Percentiles rank a stretch among this genome's conserved stretches.
Evolutionary conservation across 2,113 vertebrate species (phyloP).

Genomic region (Oceanites oceanicus): DNA sequence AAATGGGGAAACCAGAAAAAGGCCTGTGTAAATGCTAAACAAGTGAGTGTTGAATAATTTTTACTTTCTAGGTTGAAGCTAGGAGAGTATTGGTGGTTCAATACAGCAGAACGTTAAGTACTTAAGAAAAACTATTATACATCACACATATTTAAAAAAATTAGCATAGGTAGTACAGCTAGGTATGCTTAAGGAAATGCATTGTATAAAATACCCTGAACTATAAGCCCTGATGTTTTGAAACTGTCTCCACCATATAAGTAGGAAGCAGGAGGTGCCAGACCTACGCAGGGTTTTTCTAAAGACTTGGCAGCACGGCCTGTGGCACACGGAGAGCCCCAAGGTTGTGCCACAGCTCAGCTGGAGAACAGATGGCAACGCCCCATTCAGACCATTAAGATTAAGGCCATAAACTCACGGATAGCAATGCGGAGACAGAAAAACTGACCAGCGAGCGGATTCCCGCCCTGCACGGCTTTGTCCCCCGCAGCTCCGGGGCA

Average conservation of each 20-base stretch:
- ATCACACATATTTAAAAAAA: background rate
- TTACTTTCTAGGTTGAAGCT: background rate
- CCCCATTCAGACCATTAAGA: background rate
- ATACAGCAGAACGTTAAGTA: background rate
- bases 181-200: background rate
- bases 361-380: no score
- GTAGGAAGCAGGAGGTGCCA: background rate
- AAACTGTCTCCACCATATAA: background rate
- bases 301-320: background rate
- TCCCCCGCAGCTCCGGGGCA: no score
- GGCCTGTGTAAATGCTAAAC: background rate
- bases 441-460: no score
- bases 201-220: background rate
- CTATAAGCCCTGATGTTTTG: background rate
- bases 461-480: background rate
- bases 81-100: background rate
- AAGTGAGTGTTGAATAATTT: background rate
- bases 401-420: background rate
- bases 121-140: background rate
- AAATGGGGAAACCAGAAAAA: background rate
- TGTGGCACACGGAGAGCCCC: background rate
- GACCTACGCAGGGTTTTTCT: fast-evolving
- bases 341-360: background rate
- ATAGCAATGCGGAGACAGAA: no score
- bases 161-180: fast-evolving